A percentile compares a stretch with the other conserved stretches of the same genome.
phyloP scores from a whole-genome alignment of 1,140 invertebrate genomes.

The Nylanderia fulva region DNA sequence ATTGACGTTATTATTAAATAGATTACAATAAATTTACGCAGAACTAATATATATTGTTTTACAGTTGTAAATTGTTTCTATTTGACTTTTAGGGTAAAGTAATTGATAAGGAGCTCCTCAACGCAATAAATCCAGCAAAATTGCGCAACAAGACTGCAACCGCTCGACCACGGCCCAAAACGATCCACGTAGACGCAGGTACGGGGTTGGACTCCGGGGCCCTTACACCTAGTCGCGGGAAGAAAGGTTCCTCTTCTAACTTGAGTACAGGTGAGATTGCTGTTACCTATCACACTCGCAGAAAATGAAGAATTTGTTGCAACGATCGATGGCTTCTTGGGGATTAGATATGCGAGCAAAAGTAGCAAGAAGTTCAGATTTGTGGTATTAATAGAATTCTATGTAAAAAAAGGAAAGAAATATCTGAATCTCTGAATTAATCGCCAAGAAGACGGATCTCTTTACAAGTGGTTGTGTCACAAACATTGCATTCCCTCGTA shows the following conservation, averaged over 20 bases:
- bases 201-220: constrained; percentile 91
- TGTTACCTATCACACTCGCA: not conserved
- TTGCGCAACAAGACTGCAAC: constrained; percentile 87
- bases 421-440: constrained; percentile 11
- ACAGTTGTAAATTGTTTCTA: constrained; percentile 8
- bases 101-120: constrained; percentile 91
- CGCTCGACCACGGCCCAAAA: constrained; percentile 92
- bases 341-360: constrained; percentile 25
- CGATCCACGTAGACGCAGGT: constrained; percentile 94
- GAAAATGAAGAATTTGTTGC: constrained; percentile 45
- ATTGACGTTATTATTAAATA: no score
- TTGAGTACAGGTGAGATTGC: constrained; percentile 89
- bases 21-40: no score
- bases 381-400: not conserved
- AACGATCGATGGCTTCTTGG: constrained; percentile 65
- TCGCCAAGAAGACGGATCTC: constrained; percentile 67
- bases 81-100: constrained; percentile 88
- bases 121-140: constrained; percentile 88
- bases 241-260: constrained; percentile 93
- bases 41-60: constrained; percentile 19
- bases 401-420: not conserved
- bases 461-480: constrained; percentile 59
- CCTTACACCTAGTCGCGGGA: constrained; percentile 90
- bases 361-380: not conserved
- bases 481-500: constrained; percentile 61